phyloP scores from a whole-genome alignment of 2,888 invertebrate species.

The Drosophila yooni region DNA sequence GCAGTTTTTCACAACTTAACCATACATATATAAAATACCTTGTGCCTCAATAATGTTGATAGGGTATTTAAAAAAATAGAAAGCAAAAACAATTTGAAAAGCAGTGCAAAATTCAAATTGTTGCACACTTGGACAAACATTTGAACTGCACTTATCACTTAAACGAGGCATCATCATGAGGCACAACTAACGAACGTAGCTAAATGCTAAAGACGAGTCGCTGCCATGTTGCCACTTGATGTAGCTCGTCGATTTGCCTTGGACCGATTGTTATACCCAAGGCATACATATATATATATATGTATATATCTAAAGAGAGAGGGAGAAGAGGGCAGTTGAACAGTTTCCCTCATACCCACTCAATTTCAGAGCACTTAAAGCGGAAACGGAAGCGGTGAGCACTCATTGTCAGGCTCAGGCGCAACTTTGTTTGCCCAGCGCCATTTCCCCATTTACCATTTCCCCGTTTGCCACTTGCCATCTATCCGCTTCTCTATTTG shows the following conservation, averaged over 20 bases:
- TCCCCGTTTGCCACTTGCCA: slow-evolving; percentile 39
- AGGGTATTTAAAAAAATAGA: slow-evolving; percentile 18
- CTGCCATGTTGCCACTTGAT: slow-evolving; percentile 59
- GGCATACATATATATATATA: neutral
- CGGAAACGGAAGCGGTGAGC: slow-evolving; percentile 76
- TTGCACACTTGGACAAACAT: slow-evolving; percentile 71
- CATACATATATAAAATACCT: neutral
- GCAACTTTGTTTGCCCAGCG: slow-evolving; percentile 62
- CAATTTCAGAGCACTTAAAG: slow-evolving; percentile 63
- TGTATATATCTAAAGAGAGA: neutral
- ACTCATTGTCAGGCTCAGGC: slow-evolving; percentile 75
- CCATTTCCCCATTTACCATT: slow-evolving; percentile 42
- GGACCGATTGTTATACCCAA: slow-evolving; percentile 30
- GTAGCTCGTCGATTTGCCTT: slow-evolving; percentile 50
- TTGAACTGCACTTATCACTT: slow-evolving; percentile 72
- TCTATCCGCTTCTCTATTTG: slow-evolving; percentile 34
- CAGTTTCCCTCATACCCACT: slow-evolving; percentile 26
- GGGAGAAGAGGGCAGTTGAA: neutral
- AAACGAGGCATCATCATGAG: slow-evolving; percentile 37
- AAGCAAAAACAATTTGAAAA: slow-evolving; percentile 22
- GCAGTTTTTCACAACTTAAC: neutral
- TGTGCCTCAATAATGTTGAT: neutral
- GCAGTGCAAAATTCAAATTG: slow-evolving; percentile 61
- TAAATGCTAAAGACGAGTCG: slow-evolving; percentile 22
- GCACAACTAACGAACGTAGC: slow-evolving; percentile 53